Percentiles rank a stretch among this genome's conserved stretches.
These are phyloP conservation scores for Sturnira hondurensis DNA, from an alignment of 2,113 vertebrate species.

Conservation along the genomic window DNA sequence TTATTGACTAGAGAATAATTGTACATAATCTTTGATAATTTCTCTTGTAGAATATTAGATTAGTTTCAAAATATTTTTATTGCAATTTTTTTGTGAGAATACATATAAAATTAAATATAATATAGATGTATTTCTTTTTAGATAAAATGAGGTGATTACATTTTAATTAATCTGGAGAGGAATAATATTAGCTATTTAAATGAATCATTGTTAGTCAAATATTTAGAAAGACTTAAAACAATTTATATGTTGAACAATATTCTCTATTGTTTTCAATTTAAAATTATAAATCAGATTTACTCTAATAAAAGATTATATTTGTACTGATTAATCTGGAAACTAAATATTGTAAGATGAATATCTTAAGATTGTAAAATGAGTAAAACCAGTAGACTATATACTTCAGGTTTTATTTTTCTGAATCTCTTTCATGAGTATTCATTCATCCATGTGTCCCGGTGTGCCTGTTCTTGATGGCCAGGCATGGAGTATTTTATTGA, in stretches of 20 bases:
- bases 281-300: not conserved
- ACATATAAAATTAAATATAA: no score
- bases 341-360: not conserved
- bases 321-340: not conserved
- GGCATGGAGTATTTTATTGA: no score
- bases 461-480: no score
- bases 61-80: no score
- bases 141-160: not conserved
- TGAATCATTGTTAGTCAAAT: not conserved
- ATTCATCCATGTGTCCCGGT: no score
- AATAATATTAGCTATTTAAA: not conserved
- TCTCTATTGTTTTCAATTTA: not conserved
- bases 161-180: not conserved
- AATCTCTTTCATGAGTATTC: no score
- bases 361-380: not conserved
- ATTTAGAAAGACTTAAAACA: not conserved
- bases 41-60: no score
- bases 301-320: not conserved
- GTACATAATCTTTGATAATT: no score
- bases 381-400: not conserved
- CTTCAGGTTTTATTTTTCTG: no score
- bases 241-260: not conserved
- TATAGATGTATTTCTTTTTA: not conserved
- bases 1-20: no score
- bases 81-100: no score